Base-by-base conservation (phyloP, 2,888 invertebrate genomes). In the Leptinotarsa peninsularis region DNA sequence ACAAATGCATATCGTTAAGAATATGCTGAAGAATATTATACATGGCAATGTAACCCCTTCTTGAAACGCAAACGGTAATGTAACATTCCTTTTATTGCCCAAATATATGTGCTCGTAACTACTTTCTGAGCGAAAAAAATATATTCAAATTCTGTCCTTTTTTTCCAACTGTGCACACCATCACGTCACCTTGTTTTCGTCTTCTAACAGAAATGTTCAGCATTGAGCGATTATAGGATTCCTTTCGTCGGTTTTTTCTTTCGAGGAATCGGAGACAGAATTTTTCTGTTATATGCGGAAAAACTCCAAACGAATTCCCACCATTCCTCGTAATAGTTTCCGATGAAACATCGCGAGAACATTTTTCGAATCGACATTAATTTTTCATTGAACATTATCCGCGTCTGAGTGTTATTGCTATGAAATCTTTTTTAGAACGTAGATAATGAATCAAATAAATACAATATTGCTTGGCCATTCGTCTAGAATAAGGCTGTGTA, bases 211-310 rank as follows among this genome's bases (percentile, higher is more conserved):
- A n/a, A 33, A 1, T 27, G 18, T 43, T 63, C 33, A 43, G n/a
- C 63, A n/a, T n/a, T 63, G 33, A 63, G 27, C 63, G 63, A 63
- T 63, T 43, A 43, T 63, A 63, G 43, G 33, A 63, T 63, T 63
- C 33, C 43, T 43, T 63, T 43, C n/a, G 21, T 63, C 27, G 17
- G 15, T 63, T 63, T 33, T 33, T 63, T 63, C 63, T 17, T 43
- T 3, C 3, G 43, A 27, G n/a, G 33, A 63, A 63, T 63, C 33
- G 33, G 17, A 13, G 43, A 33, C 27, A 4, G 33, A 43, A 63
- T 4, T 33, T 43, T 63, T n/a, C 43, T 63, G 13, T 43, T 18
- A 10, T 27, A 33, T 33, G 7, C 63, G 33, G 18, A 63, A 27
- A 33, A 60, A 23, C 17, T 60, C 5, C 27, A 27, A 60, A 60